These are phyloP conservation scores for Pelosia muscerda DNA, from an alignment of 2,888 invertebrate genomes.

Conservation along the genomic window DNA sequence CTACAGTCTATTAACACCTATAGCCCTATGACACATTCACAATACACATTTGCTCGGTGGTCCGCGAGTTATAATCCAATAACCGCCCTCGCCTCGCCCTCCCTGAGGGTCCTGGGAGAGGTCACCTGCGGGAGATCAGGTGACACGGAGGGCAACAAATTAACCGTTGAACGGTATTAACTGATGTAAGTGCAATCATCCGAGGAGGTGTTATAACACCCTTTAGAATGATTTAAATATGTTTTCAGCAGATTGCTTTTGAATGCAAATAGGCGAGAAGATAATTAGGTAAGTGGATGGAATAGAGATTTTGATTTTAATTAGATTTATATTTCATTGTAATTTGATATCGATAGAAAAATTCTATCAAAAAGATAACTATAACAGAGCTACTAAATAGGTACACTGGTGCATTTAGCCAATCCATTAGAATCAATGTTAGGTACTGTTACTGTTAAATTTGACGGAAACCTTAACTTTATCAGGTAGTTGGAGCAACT, in stretches of 20 bases:
- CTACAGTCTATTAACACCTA: slow-evolving; percentile 26
- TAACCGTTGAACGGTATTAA: slow-evolving; percentile 43
- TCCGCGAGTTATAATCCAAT: slow-evolving; percentile 56
- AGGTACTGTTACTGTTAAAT: no score
- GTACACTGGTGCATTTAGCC: no score
- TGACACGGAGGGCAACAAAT: slow-evolving; percentile 45
- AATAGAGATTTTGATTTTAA: no score
- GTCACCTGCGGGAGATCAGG: slow-evolving; percentile 48
- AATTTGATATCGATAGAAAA: no score
- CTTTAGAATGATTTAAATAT: slow-evolving; percentile 24
- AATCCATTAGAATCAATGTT: no score
- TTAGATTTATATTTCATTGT: no score
- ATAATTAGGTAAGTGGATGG: no score
- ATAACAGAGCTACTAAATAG: no score
- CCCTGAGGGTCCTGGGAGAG: slow-evolving; percentile 25
- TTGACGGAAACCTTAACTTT: no score
- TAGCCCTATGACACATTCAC: slow-evolving; percentile 9
- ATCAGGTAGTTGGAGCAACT: no score
- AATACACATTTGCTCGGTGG: slow-evolving; percentile 22
- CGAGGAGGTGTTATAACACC: slow-evolving; percentile 41
- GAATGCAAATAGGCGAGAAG: not conserved
- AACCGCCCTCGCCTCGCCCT: slow-evolving; percentile 49
- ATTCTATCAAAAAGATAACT: no score
- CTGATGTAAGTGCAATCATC: slow-evolving; percentile 26
- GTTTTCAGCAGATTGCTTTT: not conserved